Evolutionary conservation across 2,888 invertebrate genomes (phyloP).

Genomic region (Cephus pygmeus): DNA sequence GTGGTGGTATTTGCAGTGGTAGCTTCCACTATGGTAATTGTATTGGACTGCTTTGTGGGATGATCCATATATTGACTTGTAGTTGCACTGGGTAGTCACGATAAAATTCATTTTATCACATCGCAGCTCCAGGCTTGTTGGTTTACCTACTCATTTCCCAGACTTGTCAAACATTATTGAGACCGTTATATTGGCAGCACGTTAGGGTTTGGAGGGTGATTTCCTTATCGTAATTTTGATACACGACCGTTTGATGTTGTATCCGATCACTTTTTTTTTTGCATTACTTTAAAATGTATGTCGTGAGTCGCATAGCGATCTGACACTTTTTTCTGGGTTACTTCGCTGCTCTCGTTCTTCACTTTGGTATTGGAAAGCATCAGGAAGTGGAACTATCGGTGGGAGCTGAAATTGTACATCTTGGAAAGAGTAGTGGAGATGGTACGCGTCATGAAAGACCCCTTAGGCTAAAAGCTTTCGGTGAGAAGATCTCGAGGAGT

Average conservation of each 20-base stretch:
- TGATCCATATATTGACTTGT: neutral
- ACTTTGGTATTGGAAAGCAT: neutral
- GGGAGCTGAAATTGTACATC: neutral
- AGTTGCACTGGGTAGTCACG: neutral
- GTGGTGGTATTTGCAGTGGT: neutral
- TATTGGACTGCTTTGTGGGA: slow-evolving; percentile 1
- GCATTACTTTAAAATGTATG: neutral
- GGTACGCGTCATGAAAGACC: neutral
- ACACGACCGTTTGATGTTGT: neutral
- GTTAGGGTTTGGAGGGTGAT: neutral
- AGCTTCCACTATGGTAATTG: neutral
- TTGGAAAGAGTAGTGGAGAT: neutral
- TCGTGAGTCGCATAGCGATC: neutral
- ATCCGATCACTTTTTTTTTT: neutral
- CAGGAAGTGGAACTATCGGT: neutral
- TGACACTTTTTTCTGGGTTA: neutral
- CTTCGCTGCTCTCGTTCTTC: neutral
- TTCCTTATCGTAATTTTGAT: neutral
- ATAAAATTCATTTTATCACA: slow-evolving; percentile 2
- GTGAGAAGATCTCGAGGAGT: neutral
- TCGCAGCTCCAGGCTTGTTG: neutral
- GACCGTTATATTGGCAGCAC: neutral
- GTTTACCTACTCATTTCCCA: neutral
- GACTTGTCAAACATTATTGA: neutral
- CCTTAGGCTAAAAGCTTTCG: slow-evolving; percentile 1